phyloP scores from a whole-genome alignment of 2,888 invertebrate species.

The Drosophila kuntzei region DNA sequence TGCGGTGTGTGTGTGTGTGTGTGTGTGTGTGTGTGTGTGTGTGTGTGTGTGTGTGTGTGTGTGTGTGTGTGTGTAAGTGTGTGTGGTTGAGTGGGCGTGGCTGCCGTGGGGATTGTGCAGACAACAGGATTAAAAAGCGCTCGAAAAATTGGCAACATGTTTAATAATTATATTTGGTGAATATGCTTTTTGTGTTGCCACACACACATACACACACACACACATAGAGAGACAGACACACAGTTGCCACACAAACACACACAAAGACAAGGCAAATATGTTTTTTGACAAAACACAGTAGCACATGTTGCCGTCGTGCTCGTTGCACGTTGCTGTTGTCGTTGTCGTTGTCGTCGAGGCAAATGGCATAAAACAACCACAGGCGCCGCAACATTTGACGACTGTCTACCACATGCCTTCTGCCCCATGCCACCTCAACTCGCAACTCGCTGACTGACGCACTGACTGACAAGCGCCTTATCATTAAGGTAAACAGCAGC shows the following conservation, averaged over 20 bases:
- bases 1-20: conserved; percentile 8
- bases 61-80: background rate
- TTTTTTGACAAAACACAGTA: conserved; percentile 77
- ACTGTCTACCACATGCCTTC: conserved; percentile 57
- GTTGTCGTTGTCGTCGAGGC: conserved; percentile 29
- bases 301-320: conserved; percentile 70
- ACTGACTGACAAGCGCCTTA: conserved; percentile 81
- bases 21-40: background rate
- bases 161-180: conserved; percentile 81
- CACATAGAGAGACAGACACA: conserved; percentile 13
- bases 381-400: conserved; percentile 77
- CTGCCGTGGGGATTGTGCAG: conserved; percentile 62
- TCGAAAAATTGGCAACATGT: conserved; percentile 80
- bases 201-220: conserved; percentile 33
- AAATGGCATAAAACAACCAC: conserved; percentile 79
- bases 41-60: conserved; percentile 34
- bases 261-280: conserved; percentile 74
- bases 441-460: conserved; percentile 35
- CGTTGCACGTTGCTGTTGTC: conserved; percentile 15
- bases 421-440: background rate
- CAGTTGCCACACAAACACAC: conserved; percentile 22
- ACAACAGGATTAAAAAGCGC: conserved; percentile 81
- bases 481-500: conserved; percentile 80
- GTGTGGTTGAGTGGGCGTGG: conserved; percentile 29
- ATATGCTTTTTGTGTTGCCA: conserved; percentile 69